phyloP scores from a whole-genome alignment of 2,113 vertebrate species.

The Aythya baeri region DNA sequence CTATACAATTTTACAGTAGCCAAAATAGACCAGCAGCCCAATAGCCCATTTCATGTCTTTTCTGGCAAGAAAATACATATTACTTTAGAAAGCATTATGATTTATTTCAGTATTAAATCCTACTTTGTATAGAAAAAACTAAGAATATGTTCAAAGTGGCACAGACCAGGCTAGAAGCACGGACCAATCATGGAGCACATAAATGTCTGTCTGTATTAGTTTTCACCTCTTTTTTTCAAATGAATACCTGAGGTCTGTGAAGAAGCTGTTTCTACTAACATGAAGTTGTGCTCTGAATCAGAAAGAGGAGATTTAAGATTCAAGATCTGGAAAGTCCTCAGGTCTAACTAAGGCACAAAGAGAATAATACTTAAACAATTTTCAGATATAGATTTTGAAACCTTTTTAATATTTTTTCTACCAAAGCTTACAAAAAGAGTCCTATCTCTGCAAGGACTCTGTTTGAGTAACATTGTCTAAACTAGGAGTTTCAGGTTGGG shows the following conservation, averaged over 20 bases:
- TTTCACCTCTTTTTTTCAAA: not conserved
- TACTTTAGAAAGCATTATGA: not conserved
- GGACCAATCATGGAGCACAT: not conserved
- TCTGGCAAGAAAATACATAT: not conserved
- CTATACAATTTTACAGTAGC: not conserved
- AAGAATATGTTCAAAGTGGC: not conserved
- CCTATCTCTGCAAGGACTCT: not conserved
- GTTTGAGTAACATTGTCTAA: not conserved
- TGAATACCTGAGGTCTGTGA: not conserved
- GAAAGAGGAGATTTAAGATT: not conserved
- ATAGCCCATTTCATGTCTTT: not conserved
- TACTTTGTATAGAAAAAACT: not conserved
- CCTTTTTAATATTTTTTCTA: not conserved
- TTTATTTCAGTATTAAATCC: not conserved
- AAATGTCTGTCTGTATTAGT: not conserved
- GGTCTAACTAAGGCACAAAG: not conserved
- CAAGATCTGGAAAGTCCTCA: not conserved
- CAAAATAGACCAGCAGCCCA: not conserved
- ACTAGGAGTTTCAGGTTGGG: not conserved
- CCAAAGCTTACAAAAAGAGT: not conserved
- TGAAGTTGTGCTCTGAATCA: not conserved
- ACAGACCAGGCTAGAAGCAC: not conserved
- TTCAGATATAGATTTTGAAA: not conserved
- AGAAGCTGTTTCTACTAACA: not conserved
- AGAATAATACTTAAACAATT: not conserved